These are phyloP conservation scores for Camelus dromedarius DNA, from an alignment of 2,113 vertebrate genomes.

Conservation along the genomic window DNA sequence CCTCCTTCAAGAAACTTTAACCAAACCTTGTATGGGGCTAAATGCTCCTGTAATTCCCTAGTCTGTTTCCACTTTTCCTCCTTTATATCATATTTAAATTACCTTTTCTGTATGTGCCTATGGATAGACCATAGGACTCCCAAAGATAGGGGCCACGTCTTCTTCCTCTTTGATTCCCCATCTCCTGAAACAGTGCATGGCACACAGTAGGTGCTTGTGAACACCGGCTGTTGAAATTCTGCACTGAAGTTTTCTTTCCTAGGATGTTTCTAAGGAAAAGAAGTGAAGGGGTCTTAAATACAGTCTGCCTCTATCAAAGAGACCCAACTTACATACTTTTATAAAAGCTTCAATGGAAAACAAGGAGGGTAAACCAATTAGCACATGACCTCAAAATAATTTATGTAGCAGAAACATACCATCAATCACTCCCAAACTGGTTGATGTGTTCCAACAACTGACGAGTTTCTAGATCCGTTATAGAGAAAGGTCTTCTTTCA, in stretches of 20 bases:
- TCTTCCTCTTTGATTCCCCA: background rate
- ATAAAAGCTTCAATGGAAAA: background rate
- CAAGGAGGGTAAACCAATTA: background rate
- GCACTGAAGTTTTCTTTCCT: background rate
- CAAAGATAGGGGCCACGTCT: background rate
- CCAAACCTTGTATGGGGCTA: background rate
- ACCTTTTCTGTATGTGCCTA: background rate
- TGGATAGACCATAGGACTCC: background rate
- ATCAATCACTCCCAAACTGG: background rate
- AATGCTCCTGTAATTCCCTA: background rate
- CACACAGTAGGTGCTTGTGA: background rate
- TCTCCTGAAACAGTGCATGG: background rate
- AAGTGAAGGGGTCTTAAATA: background rate
- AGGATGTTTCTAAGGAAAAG: background rate
- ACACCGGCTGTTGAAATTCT: background rate
- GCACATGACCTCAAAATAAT: constrained; percentile 22
- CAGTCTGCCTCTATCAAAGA: background rate
- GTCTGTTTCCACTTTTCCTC: background rate
- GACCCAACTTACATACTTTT: background rate
- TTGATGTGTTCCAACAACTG: background rate
- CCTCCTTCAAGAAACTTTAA: background rate
- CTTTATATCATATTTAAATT: background rate
- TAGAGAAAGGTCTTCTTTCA: background rate
- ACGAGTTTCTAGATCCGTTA: background rate
- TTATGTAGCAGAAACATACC: constrained; percentile 7